Evolutionary conservation across 2,888 invertebrate genomes (phyloP), one percentile per base, ranked within the genome.

Genomic region (Euzophera pinguis): DNA sequence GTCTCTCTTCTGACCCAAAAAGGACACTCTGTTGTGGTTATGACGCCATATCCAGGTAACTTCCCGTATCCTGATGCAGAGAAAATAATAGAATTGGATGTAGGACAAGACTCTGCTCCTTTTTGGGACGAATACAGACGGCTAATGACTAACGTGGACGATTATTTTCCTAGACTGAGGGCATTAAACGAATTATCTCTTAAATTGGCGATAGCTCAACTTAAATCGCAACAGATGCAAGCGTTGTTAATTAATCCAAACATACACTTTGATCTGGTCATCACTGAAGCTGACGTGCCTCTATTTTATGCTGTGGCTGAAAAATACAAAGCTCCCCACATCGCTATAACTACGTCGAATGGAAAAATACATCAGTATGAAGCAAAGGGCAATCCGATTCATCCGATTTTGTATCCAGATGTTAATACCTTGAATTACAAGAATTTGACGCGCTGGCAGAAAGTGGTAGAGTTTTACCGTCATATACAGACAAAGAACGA

Each of bases 211-310:
- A 80, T 85, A 47, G 76, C 83, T 1, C 90, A 90, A 54, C 55
- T 90, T 13, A 83, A 74, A 58, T 86, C 89, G 0, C 83, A 89
- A 54, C 78, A 78, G 52, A 81, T 89, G 84, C 70, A 73, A 10
- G 78, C 88, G 1, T 57, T 89, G 9, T 63, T 89, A 5, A 70
- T 82, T 2, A 89, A 86, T 53, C 82, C 81, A 0, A 84, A 83
- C 29, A 72, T 89, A 22, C 79, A 81, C 52, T 93, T 92, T 59
- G 93, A 93, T 68, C 65, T 92, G 32, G 85, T 92, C 0, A 73
- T 93, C 37, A 82, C 90, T 2, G 93, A 93, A 70, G 84, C 88
- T n/a, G 79, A 92, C 6, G 76, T 87, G 3, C 91, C 92, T 0
- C 51, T 90, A 0, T 64, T 91, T 37, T 91, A 89, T 53, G 91